Conservation (phyloP, 2,888 invertebrate species). For the Drosophila koepferae region DNA sequence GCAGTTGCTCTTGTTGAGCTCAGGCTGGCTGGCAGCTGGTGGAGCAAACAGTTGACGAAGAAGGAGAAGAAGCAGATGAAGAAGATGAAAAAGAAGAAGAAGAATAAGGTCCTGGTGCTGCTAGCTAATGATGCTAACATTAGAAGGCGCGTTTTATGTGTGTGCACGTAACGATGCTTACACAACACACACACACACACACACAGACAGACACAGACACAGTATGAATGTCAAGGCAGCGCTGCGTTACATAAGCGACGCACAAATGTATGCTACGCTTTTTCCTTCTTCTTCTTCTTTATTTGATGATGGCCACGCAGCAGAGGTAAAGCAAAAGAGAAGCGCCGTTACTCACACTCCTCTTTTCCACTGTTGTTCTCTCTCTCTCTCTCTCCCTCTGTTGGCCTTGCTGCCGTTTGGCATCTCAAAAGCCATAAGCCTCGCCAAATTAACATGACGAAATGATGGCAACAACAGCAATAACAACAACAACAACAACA, state of each 20-base stretch:
- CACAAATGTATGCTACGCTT: constrained; percentile 76
- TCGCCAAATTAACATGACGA: constrained; percentile 76
- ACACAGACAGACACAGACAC: constrained; percentile 17
- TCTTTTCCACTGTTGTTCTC: not conserved
- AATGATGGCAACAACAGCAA: constrained; percentile 70
- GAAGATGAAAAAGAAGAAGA: not conserved
- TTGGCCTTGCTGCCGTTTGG: constrained; percentile 38
- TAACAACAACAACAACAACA: constrained; percentile 66
- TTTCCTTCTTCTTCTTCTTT: constrained; percentile 16
- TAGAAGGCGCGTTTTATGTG: constrained; percentile 72
- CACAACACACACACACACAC: constrained; percentile 48
- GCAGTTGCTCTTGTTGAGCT: constrained; percentile 6
- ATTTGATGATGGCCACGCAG: constrained; percentile 63
- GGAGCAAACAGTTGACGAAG: too few species aligned
- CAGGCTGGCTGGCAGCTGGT: constrained; percentile 31
- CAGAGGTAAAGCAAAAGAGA: constrained; percentile 5
- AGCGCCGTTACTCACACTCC: not conserved
- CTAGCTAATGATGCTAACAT: constrained; percentile 75
- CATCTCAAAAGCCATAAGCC: constrained; percentile 75
- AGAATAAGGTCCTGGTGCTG: constrained; percentile 23
- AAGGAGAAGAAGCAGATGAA: constrained; percentile 6
- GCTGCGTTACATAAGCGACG: constrained; percentile 71
- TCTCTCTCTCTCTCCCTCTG: not conserved
- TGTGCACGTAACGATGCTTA: constrained; percentile 73
- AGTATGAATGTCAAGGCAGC: constrained; percentile 69